These are phyloP conservation scores for Geococcyx californianus DNA, from an alignment of 2,113 vertebrate genomes.

Conservation along the genomic window DNA sequence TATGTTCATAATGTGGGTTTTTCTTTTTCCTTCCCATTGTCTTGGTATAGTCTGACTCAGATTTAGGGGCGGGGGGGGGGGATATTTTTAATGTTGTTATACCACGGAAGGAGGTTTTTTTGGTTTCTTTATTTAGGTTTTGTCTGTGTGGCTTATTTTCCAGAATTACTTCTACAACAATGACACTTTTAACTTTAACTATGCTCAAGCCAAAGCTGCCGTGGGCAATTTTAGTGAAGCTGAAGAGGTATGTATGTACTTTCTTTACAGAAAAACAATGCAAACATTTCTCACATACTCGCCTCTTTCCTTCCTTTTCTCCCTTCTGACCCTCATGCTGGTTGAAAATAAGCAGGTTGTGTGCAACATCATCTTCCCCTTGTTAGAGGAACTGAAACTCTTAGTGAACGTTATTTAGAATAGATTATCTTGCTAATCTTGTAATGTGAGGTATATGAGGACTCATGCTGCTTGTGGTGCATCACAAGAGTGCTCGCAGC, in stretches of 20 bases:
- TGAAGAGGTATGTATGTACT: slow-evolving; percentile 84
- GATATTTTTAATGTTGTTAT: not conserved
- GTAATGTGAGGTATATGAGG: slow-evolving; percentile 4
- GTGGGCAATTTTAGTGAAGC: slow-evolving; percentile 91
- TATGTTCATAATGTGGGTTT: slow-evolving; percentile 6
- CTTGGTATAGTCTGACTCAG: not conserved
- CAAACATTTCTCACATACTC: not conserved
- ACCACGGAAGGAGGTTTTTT: not conserved
- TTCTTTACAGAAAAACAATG: not conserved
- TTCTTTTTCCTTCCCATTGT: not conserved
- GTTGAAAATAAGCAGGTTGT: slow-evolving; percentile 17
- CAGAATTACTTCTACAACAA: slow-evolving; percentile 97
- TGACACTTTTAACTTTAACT: slow-evolving; percentile 98
- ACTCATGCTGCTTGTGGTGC: not conserved
- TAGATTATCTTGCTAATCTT: slow-evolving; percentile 42
- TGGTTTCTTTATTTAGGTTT: not conserved
- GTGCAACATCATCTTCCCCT: not conserved
- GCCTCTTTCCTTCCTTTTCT: not conserved
- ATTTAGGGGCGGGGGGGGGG: rapidly evolving
- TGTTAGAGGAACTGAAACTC: slow-evolving; percentile 17
- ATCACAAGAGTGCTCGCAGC: slow-evolving; percentile 22
- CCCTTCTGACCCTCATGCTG: not conserved
- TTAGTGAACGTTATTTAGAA: slow-evolving; percentile 5
- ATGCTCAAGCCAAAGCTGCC: slow-evolving; percentile 95
- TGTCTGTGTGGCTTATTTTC: slow-evolving; percentile 52